These are phyloP conservation scores for Herpailurus yagouaroundi DNA, from an alignment of 2,113 vertebrate genomes.

Conservation along the genomic window DNA sequence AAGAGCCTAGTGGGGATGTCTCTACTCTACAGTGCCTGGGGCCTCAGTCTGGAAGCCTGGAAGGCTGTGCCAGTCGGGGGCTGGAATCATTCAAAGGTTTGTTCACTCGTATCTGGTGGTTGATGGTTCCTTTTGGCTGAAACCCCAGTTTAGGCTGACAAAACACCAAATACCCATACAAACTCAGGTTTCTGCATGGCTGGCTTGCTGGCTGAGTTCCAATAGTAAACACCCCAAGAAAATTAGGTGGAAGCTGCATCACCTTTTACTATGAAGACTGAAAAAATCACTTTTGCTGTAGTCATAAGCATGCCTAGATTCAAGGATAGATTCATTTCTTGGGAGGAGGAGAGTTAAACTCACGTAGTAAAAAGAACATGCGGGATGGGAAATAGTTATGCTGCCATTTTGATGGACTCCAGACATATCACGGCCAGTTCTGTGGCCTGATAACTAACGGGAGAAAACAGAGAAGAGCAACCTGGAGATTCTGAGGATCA, in stretches of 20 bases:
- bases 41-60: neutral
- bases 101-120: neutral
- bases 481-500: neutral
- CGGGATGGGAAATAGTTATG: neutral
- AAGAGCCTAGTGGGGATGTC: neutral
- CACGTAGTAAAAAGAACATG: neutral
- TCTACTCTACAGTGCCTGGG: neutral
- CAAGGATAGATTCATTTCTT: neutral
- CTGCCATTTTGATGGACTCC: neutral
- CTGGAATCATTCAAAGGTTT: neutral
- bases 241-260: neutral
- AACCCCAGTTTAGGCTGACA: neutral
- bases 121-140: neutral
- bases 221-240: neutral
- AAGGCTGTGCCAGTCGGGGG: neutral
- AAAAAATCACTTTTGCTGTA: constrained; percentile 5
- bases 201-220: neutral
- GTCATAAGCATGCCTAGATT: neutral
- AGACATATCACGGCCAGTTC: neutral
- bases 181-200: neutral
- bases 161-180: neutral
- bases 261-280: neutral
- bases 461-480: neutral
- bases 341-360: neutral
- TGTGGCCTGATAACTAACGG: neutral